Conservation (phyloP, 2,888 invertebrate species). For the Drosophila ezoana region DNA sequence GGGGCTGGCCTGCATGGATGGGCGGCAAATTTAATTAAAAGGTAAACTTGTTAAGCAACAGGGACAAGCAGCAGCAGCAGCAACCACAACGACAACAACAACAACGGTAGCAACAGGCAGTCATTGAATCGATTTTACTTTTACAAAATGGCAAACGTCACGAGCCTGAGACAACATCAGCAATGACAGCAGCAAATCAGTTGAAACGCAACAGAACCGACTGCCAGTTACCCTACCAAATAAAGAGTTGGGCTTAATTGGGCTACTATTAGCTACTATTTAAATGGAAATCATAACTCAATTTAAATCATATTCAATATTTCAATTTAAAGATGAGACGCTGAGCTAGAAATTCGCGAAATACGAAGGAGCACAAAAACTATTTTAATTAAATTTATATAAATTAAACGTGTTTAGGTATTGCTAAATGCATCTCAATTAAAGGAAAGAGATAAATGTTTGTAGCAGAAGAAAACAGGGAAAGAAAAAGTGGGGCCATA, state of each 20-base stretch:
- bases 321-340: too few species aligned
- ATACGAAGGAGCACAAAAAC: too few species aligned
- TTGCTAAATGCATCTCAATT: too few species aligned
- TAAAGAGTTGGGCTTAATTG: background rate
- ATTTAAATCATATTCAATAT: too few species aligned
- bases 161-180: constrained; percentile 45
- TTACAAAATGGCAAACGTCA: constrained; percentile 71
- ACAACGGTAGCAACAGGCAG: constrained; percentile 70
- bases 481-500: too few species aligned
- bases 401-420: too few species aligned
- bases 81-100: constrained; percentile 9
- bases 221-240: constrained; percentile 8
- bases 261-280: background rate
- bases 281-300: too few species aligned
- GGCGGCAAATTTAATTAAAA: constrained; percentile 75
- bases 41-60: constrained; percentile 73
- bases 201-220: background rate
- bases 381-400: too few species aligned
- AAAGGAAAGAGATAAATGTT: too few species aligned
- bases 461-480: too few species aligned
- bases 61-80: constrained; percentile 26
- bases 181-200: constrained; percentile 34
- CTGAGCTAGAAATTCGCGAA: too few species aligned
- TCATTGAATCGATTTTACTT: constrained; percentile 67
- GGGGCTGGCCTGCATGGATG: constrained; percentile 40